These are phyloP conservation scores for Garra rufa DNA, from an alignment of 2,113 vertebrate species.

Conservation along the genomic window DNA sequence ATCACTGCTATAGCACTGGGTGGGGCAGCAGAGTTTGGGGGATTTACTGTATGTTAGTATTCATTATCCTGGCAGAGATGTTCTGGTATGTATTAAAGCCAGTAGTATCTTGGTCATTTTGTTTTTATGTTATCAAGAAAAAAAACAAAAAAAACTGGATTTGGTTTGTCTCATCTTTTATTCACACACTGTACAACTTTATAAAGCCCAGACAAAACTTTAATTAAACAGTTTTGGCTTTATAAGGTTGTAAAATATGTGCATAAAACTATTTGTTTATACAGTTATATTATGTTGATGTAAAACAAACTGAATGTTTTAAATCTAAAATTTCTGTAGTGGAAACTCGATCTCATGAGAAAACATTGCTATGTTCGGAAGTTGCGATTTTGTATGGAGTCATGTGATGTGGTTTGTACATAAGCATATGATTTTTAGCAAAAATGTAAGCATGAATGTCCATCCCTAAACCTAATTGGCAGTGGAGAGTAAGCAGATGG, in stretches of 20 bases:
- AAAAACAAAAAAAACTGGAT: not conserved
- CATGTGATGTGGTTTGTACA: too few species aligned
- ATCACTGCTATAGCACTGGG: slow-evolving; percentile 56
- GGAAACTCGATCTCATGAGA: not conserved
- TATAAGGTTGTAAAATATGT: not conserved
- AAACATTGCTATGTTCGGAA: too few species aligned
- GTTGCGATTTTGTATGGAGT: too few species aligned
- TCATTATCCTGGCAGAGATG: slow-evolving; percentile 35
- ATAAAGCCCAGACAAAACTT: not conserved
- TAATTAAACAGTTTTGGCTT: too few species aligned
- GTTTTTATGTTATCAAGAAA: not conserved
- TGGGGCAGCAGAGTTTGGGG: slow-evolving; percentile 54
- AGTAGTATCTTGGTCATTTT: slow-evolving; percentile 27
- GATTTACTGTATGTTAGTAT: slow-evolving; percentile 64
- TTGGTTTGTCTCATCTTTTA: not conserved
- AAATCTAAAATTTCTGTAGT: not conserved
- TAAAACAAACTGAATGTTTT: not conserved
- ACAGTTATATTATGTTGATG: not conserved
- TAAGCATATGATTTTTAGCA: too few species aligned
- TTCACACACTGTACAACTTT: not conserved
- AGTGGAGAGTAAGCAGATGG: not conserved
- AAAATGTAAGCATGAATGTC: too few species aligned
- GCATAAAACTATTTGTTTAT: not conserved
- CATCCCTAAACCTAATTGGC: not conserved
- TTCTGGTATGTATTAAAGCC: slow-evolving; percentile 33